These are phyloP conservation scores for Cryptophagus acutangulus DNA, from an alignment of 2,888 invertebrate species.

Conservation along the genomic window DNA sequence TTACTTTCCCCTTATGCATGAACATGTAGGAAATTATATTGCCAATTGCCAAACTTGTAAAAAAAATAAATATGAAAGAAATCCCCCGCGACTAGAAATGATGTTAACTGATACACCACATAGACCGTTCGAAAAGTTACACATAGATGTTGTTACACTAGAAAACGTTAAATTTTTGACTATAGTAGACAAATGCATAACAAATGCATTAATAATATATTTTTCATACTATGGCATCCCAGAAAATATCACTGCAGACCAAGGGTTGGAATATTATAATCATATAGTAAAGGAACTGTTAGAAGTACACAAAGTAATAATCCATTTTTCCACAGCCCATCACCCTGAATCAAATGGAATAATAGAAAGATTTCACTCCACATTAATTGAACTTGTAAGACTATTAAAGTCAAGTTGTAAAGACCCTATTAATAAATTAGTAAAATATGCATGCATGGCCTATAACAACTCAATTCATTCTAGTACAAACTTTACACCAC, in stretches of 20 bases:
- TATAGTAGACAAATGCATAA: slow-evolving; percentile 24
- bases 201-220: slow-evolving; percentile 12
- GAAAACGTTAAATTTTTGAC: slow-evolving; percentile 22
- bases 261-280: slow-evolving; percentile 20
- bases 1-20: slow-evolving; percentile 18
- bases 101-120: slow-evolving; percentile 25
- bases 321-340: not conserved
- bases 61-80: slow-evolving; percentile 23
- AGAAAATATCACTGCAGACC: slow-evolving; percentile 17
- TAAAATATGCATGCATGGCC: not conserved
- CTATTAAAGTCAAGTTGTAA: not conserved
- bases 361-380: not conserved
- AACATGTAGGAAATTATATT: slow-evolving; percentile 14
- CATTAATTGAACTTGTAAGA: not conserved
- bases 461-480: slow-evolving; percentile 1
- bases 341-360: not conserved
- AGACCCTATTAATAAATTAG: not conserved
- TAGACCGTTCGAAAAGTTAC: slow-evolving; percentile 26
- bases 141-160: slow-evolving; percentile 26
- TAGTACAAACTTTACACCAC: not conserved
- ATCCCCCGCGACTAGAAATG: slow-evolving; percentile 20
- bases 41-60: slow-evolving; percentile 22
- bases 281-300: slow-evolving; percentile 15
- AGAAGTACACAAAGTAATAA: slow-evolving; percentile 13
- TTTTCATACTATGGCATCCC: slow-evolving; percentile 16